phyloP scores from a whole-genome alignment of 1,140 invertebrate species.

The Drosophila setifemur region DNA sequence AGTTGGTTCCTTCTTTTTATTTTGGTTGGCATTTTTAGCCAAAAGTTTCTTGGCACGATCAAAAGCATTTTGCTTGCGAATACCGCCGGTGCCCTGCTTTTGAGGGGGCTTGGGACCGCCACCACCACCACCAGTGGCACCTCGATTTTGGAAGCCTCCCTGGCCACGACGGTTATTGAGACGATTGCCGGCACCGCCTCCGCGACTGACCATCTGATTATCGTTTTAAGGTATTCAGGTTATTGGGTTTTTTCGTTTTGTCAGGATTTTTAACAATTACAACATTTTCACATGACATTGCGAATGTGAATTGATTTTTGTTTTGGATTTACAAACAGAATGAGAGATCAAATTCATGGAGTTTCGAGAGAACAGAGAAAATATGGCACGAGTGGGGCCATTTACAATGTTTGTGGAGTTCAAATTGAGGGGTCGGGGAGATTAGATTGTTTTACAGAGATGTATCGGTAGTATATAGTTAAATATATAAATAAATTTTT shows the following conservation, averaged over 20 bases:
- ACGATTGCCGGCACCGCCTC: conserved; percentile 81
- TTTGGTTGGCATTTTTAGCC: conserved; percentile 83
- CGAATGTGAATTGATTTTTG: conserved; percentile 16
- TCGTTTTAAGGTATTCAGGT: too few species aligned
- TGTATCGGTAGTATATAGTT: conserved; percentile 10
- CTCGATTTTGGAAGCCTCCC: conserved; percentile 82
- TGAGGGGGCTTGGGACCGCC: conserved; percentile 74
- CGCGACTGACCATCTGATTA: conserved; percentile 82
- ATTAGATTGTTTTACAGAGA: conserved; percentile 16
- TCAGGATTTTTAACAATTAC: too few species aligned
- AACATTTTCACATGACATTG: background rate
- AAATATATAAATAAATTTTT: conserved; percentile 13
- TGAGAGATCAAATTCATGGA: conserved; percentile 3
- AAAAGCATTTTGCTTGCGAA: conserved; percentile 83
- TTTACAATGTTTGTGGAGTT: conserved; percentile 33
- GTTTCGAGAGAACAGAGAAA: conserved; percentile 18
- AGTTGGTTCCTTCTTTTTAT: conserved; percentile 82
- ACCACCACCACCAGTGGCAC: conserved; percentile 61
- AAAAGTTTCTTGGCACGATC: conserved; percentile 83
- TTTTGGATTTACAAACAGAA: conserved; percentile 24
- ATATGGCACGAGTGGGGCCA: conserved; percentile 30
- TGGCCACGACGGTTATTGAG: conserved; percentile 82
- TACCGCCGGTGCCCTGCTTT: conserved; percentile 81
- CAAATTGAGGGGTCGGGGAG: conserved; percentile 8
- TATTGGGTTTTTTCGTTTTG: conserved; percentile 12